These are phyloP conservation scores for Cotesia typhae DNA, from an alignment of 1,140 invertebrate genomes.

Conservation along the genomic window DNA sequence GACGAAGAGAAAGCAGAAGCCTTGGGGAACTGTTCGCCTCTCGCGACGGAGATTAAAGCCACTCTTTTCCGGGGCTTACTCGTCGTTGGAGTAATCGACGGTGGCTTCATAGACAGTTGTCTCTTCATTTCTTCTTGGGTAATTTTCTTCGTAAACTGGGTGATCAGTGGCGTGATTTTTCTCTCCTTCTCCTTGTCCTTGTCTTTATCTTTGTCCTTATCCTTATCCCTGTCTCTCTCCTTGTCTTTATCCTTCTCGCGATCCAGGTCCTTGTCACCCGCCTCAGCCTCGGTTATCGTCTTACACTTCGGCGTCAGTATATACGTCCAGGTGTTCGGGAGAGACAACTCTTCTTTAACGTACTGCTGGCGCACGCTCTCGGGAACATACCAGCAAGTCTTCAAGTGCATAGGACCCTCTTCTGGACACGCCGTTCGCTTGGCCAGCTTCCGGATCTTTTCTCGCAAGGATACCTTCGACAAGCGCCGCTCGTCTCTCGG, in stretches of 20 bases:
- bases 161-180: slow-evolving; percentile 65
- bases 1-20: slow-evolving; percentile 10
- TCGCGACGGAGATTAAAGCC: slow-evolving; percentile 52
- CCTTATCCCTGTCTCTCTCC: slow-evolving; percentile 39
- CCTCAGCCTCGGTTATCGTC: slow-evolving; percentile 5
- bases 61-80: slow-evolving; percentile 53
- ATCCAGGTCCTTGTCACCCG: slow-evolving; percentile 33
- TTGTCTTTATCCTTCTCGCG: slow-evolving; percentile 42
- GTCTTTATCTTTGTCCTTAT: slow-evolving; percentile 45
- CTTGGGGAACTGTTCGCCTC: slow-evolving; percentile 51
- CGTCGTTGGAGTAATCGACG: neutral
- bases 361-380: slow-evolving; percentile 70
- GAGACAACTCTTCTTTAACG: slow-evolving; percentile 62
- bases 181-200: slow-evolving; percentile 55
- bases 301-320: slow-evolving; percentile 58
- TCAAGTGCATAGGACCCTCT: slow-evolving; percentile 67
- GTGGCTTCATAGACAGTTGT: slow-evolving; percentile 51
- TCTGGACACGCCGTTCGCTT: slow-evolving; percentile 69
- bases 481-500: slow-evolving; percentile 46
- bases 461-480: slow-evolving; percentile 63
- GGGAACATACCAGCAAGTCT: slow-evolving; percentile 75
- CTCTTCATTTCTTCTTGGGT: slow-evolving; percentile 65
- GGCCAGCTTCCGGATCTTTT: slow-evolving; percentile 72
- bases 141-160: slow-evolving; percentile 69
- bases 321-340: slow-evolving; percentile 70